Conservation (phyloP, 2,113 vertebrate genomes). For the Hiodon tergisus region DNA sequence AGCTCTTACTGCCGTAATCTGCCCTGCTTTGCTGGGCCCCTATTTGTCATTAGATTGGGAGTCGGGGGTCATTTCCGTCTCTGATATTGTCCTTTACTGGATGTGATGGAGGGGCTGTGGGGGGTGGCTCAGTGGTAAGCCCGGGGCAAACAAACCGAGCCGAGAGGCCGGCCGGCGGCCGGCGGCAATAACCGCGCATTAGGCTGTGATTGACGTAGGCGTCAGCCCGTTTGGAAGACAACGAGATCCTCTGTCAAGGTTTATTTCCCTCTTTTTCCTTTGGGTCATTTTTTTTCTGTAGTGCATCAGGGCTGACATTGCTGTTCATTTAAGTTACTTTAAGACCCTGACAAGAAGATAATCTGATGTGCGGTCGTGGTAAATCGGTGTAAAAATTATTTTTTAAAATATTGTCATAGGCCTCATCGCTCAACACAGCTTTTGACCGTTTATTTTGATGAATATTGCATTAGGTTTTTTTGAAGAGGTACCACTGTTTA, state of each 20-base stretch:
- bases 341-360: conserved; percentile 52
- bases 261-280: conserved; percentile 59
- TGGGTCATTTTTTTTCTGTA: conserved; percentile 71
- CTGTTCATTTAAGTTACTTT: conserved; percentile 53
- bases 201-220: conserved; percentile 47
- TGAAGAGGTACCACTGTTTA: too few relatives aligned
- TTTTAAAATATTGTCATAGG: conserved; percentile 55
- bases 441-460: conserved; percentile 35
- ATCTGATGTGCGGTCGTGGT: conserved; percentile 40
- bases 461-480: conserved; percentile 20
- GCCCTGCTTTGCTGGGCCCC: conserved; percentile 68
- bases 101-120: conserved; percentile 67
- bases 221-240: conserved; percentile 71
- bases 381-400: conserved; percentile 23
- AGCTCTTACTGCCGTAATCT: conserved; percentile 77
- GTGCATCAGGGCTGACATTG: conserved; percentile 50
- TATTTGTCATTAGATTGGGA: conserved; percentile 78
- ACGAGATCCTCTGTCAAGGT: conserved; percentile 89
- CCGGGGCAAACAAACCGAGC: conserved; percentile 54
- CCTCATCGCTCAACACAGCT: conserved; percentile 27
- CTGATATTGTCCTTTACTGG: conserved; percentile 68
- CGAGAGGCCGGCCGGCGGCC: conserved; percentile 55
- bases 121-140: conserved; percentile 53
- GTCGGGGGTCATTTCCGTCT: conserved; percentile 69
- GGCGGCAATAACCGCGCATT: conserved; percentile 62